Percentiles rank a stretch among this genome's conserved stretches.
These are phyloP conservation scores for Phyllotis vaccarum DNA, from an alignment of 2,797 vertebrate genomes.

Conservation along the genomic window DNA sequence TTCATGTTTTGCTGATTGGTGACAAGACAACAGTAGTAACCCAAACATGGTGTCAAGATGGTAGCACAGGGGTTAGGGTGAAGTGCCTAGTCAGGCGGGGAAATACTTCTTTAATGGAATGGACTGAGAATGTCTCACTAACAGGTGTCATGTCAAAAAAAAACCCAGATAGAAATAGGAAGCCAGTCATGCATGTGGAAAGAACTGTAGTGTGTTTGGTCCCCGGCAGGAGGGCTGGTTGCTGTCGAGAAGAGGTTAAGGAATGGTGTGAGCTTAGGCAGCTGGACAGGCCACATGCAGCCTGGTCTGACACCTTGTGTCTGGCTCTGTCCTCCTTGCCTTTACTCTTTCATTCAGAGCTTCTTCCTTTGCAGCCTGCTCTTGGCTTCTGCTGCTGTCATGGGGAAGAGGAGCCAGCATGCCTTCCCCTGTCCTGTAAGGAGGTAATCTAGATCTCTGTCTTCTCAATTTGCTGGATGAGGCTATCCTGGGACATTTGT, in stretches of 20 bases:
- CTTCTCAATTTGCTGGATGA: background rate
- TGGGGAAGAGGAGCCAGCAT: background rate
- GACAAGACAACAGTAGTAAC: no score
- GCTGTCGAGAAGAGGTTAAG: background rate
- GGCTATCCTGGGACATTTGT: background rate
- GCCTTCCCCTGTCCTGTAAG: background rate
- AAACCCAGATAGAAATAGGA: no score
- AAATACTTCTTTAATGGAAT: background rate
- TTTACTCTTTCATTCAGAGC: background rate
- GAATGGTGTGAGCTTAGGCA: background rate
- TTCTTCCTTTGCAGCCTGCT: background rate
- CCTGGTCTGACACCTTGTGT: background rate
- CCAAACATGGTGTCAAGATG: background rate
- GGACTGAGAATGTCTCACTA: background rate
- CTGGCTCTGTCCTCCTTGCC: background rate
- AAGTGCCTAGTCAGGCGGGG: background rate
- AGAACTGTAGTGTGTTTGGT: background rate
- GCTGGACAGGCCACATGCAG: no score
- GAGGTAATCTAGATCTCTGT: background rate
- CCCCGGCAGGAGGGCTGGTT: background rate
- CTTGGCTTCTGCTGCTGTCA: background rate
- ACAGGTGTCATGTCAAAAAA: background rate
- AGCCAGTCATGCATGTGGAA: background rate
- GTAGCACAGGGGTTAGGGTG: accelerated
- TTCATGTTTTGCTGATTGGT: no score